Base-by-base conservation (phyloP, 2,888 invertebrate species). In the Troides oblongomaculatus region DNA sequence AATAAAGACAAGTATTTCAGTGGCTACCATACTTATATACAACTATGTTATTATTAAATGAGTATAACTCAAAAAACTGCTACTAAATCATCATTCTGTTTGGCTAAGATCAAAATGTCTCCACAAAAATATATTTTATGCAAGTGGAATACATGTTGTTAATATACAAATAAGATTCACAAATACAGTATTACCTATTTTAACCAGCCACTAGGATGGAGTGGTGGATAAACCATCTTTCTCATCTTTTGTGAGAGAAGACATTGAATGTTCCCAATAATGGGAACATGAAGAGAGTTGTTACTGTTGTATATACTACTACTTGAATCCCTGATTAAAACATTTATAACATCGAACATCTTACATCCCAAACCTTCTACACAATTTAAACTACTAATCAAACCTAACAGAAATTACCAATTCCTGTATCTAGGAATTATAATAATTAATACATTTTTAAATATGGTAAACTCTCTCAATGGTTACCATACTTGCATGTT, bases 281-380 rank as follows among this genome's bases (percentile, higher is more conserved):
- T 46, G 46, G 46, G 46, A 46, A 46, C 12, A 14, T 46, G 46
- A 46, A 46, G 46, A 14, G 14, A 2, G 2, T 46, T 30, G 30
- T 30, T 30, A 30, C 30, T 30, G 30, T 3, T 46, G 46, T 46
- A 46, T 14, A 46, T 46, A 8, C 57, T 58, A 8, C 57, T 58
- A 58, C 14, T 23, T 58, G 23, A 58, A 23, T 58, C 57, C 57
- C 23, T 23, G 57, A 58, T 58, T 14, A 23, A 58, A 58, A 58
- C 21, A 58, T 57, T 43, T 30, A 17, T n/a, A 25, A 59, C 43
- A 68, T 68, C 30, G 6, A 72, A 66, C 64, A 69, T 61, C 53
- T 18, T 50, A 66, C 58, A 68, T 56, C 14, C 66, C 56, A 36
- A 53, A 64, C 23, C 46, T n/a, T 21, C 61, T 61, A 61, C n/a